These are phyloP conservation scores for Frankliniella fusca DNA, from an alignment of 2,888 invertebrate species.

Conservation along the genomic window DNA sequence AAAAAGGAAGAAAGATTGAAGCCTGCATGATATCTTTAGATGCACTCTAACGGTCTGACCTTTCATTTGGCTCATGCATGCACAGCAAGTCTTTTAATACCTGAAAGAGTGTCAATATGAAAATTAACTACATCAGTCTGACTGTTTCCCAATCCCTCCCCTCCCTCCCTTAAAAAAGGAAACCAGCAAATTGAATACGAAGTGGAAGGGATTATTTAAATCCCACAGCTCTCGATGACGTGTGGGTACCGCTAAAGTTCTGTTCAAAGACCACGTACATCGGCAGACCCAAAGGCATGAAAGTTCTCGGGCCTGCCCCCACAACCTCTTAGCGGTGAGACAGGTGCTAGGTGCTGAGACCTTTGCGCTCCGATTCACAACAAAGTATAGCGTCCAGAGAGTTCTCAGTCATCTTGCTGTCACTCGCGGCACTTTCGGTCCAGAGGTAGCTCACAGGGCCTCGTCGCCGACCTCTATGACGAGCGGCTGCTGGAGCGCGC, in stretches of 20 bases:
- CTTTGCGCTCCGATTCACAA: neutral
- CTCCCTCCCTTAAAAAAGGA: neutral
- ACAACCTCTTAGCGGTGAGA: neutral
- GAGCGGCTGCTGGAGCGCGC: no score
- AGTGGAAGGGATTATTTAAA: neutral
- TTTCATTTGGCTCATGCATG: neutral
- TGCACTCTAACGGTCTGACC: neutral
- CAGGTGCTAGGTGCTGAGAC: neutral
- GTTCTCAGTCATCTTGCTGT: neutral
- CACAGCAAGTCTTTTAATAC: neutral
- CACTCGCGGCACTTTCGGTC: neutral
- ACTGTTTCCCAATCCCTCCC: neutral
- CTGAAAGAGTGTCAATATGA: neutral
- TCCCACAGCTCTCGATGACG: neutral
- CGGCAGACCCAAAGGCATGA: neutral
- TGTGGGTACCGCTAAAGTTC: neutral
- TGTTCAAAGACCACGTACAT: neutral
- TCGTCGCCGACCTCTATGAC: neutral
- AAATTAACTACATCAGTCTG: constrained; percentile 1
- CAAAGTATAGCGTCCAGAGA: neutral
- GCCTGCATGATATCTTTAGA: neutral
- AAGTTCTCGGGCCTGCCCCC: neutral
- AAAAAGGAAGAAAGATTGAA: neutral
- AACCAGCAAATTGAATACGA: neutral
- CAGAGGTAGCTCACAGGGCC: neutral